Evolutionary conservation across 1,140 invertebrate species (phyloP).

Genomic region (Euborellia annulipes): DNA sequence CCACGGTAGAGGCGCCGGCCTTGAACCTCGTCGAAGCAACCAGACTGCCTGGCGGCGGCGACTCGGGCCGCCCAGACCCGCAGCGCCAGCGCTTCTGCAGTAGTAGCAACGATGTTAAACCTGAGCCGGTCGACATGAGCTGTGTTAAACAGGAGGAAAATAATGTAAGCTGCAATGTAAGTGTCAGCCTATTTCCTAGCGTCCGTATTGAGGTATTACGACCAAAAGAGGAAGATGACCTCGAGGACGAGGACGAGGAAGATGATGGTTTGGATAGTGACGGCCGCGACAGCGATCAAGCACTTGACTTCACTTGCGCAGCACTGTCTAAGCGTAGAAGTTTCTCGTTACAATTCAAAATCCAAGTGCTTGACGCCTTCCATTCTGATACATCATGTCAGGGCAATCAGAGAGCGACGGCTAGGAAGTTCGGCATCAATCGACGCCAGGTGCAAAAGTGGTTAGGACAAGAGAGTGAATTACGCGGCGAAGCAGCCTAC

Average conservation of each 20-base stretch:
- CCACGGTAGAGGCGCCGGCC: slow-evolving; percentile 30
- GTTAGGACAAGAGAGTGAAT: slow-evolving; percentile 35
- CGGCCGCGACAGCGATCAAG: slow-evolving; percentile 13
- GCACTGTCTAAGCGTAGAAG: slow-evolving; percentile 29
- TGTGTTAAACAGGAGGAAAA: too few species aligned
- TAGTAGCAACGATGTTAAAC: neutral
- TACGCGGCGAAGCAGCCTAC: slow-evolving; percentile 26
- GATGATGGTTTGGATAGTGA: slow-evolving; percentile 14
- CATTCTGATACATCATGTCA: slow-evolving; percentile 32
- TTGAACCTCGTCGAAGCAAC: slow-evolving; percentile 30
- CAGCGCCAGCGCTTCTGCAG: slow-evolving; percentile 1
- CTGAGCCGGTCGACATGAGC: neutral
- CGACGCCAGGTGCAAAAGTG: slow-evolving; percentile 47
- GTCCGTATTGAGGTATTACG: slow-evolving; percentile 5
- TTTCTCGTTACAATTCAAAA: slow-evolving; percentile 34
- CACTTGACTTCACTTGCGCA: slow-evolving; percentile 20
- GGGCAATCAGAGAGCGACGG: slow-evolving; percentile 42
- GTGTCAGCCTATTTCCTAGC: slow-evolving; percentile 9
- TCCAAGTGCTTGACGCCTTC: slow-evolving; percentile 35
- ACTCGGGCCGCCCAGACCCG: slow-evolving; percentile 16
- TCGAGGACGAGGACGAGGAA: slow-evolving; percentile 12
- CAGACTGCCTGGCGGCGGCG: slow-evolving; percentile 33
- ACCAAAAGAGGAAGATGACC: slow-evolving; percentile 9
- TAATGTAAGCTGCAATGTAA: neutral
- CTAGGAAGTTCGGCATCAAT: slow-evolving; percentile 42